Conservation (phyloP, 1,140 invertebrate species). For the Lamellibrachia luymesi region DNA sequence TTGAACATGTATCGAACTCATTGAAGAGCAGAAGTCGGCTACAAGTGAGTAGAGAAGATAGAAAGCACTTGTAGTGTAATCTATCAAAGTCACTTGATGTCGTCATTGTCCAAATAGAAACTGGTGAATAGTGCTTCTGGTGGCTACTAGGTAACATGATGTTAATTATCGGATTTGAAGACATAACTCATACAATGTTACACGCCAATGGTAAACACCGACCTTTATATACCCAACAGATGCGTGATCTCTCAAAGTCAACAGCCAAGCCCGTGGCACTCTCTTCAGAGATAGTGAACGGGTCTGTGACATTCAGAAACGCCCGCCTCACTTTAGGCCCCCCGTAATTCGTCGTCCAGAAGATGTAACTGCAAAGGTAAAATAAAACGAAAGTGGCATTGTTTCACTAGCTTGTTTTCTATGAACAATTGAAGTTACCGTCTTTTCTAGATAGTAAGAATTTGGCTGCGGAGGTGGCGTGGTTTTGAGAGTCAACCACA, state of each 20-base stretch:
- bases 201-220: neutral
- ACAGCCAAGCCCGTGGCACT: neutral
- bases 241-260: neutral
- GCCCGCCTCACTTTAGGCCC: neutral
- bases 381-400: neutral
- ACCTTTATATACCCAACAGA: neutral
- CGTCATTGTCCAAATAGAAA: too few relatives aligned
- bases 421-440: too few relatives aligned
- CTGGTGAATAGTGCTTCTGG: neutral
- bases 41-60: too few relatives aligned
- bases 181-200: neutral
- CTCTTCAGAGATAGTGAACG: neutral
- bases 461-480: too few relatives aligned
- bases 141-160: neutral
- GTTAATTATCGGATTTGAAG: neutral
- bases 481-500: too few relatives aligned
- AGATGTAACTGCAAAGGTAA: neutral
- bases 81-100: too few relatives aligned
- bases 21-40: too few relatives aligned
- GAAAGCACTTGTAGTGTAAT: too few relatives aligned
- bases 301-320: neutral
- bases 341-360: neutral
- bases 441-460: too few relatives aligned
- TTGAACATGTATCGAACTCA: too few relatives aligned
- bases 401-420: neutral